A percentile compares a stretch with the other conserved stretches of the same genome.
Conservation (phyloP, 2,113 vertebrate genomes). For the Rhinolophus sinicus region DNA sequence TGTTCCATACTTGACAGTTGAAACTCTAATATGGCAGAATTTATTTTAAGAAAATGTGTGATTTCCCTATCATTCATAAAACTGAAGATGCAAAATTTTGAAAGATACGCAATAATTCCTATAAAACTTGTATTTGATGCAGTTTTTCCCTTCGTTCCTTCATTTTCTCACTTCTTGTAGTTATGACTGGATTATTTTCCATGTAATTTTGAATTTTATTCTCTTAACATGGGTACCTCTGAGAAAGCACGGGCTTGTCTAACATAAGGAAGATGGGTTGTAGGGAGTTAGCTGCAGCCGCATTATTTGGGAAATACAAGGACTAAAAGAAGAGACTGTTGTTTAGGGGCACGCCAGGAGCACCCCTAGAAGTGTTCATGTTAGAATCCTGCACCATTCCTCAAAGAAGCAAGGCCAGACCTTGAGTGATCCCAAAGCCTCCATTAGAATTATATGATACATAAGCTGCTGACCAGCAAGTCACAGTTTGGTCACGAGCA, state of each 20-base stretch:
- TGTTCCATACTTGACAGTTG: conserved; percentile 71
- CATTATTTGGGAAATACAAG: not conserved
- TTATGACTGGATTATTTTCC: conserved; percentile 17
- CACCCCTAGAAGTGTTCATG: not conserved
- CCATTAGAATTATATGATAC: not conserved
- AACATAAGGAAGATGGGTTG: not conserved
- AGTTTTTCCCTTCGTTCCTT: not conserved
- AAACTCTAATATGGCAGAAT: conserved; percentile 50
- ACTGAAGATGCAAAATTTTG: not conserved
- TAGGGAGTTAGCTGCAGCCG: not conserved
- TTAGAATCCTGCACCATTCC: not conserved
- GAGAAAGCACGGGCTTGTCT: not conserved
- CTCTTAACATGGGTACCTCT: conserved; percentile 1
- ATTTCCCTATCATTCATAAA: conserved; percentile 33
- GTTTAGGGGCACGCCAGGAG: not conserved
- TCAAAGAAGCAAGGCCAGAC: not conserved
- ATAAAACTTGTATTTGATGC: not conserved
- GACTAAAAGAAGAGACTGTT: not conserved
- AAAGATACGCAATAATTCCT: not conserved
- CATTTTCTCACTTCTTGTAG: not conserved
- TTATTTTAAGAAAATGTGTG: conserved; percentile 53
- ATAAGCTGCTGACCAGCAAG: not conserved
- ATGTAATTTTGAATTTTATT: conserved; percentile 1
- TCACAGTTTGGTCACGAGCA: not conserved
- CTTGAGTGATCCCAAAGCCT: not conserved